Conservation (phyloP, 2,888 invertebrate genomes). For the Augiades crinisus region DNA sequence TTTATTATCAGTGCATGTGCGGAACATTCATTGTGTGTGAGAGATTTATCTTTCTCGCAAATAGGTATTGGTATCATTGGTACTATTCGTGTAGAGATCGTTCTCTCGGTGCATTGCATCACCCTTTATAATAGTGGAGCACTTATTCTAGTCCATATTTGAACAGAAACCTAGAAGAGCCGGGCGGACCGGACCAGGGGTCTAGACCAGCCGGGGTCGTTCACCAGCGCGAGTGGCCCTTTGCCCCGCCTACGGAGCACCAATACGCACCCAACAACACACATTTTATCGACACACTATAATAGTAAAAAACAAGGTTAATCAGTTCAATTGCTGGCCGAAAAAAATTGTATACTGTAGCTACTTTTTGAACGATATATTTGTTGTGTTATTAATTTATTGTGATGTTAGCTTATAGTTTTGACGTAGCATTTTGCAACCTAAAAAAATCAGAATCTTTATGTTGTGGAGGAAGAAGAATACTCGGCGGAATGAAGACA, state of each 20-base stretch:
- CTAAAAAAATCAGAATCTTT: too few species aligned
- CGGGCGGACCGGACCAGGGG: slow-evolving; percentile 24
- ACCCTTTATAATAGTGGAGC: slow-evolving; percentile 16
- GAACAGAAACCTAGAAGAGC: slow-evolving; percentile 24
- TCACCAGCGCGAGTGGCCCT: slow-evolving; percentile 53
- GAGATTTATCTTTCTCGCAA: slow-evolving; percentile 1
- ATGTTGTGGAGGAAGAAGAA: too few species aligned
- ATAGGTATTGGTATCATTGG: too few species aligned
- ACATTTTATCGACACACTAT: slow-evolving; percentile 36
- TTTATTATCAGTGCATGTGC: neutral
- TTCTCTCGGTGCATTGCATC: slow-evolving; percentile 14
- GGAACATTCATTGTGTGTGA: neutral
- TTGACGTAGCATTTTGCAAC: too few species aligned
- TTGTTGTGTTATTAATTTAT: too few species aligned
- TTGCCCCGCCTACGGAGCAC: slow-evolving; percentile 45
- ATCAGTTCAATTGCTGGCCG: too few species aligned
- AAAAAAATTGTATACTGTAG: too few species aligned
- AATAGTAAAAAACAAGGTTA: too few species aligned
- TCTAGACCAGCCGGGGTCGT: slow-evolving; percentile 44
- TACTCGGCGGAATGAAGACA: too few species aligned
- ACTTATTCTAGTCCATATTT: slow-evolving; percentile 17
- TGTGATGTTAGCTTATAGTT: too few species aligned
- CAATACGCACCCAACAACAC: neutral
- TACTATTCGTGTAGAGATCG: neutral
- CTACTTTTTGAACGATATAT: too few species aligned